Conservation (phyloP, 2,113 vertebrate species). For the Anthoscopus minutus region DNA sequence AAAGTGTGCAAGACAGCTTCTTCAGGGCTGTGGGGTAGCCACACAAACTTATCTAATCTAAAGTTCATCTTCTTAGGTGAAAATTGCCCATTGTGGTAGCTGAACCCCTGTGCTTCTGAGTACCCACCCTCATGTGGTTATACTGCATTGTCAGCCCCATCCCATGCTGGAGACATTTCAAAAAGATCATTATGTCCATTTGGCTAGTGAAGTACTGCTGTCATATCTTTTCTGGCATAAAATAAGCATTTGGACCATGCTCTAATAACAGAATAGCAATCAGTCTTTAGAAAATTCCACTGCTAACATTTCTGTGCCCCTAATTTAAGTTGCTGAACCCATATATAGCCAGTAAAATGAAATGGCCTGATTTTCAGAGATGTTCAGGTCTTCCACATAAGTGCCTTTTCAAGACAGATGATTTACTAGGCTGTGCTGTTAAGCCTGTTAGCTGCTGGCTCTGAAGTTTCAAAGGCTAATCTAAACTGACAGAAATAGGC, state of each 20-base stretch:
- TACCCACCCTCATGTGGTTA: accelerated
- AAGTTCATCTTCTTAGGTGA: background rate
- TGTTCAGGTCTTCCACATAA: background rate
- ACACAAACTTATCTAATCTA: background rate
- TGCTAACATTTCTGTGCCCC: background rate
- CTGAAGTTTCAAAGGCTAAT: slow-evolving; percentile 20
- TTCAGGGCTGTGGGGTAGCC: background rate
- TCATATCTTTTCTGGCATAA: background rate
- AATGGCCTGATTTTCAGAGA: slow-evolving; percentile 21
- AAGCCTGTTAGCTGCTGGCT: slow-evolving; percentile 23
- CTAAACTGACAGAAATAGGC: slow-evolving; percentile 5
- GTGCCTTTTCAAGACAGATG: slow-evolving; percentile 4
- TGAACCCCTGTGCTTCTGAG: background rate
- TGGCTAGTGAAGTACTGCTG: background rate
- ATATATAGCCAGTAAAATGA: background rate
- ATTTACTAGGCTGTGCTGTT: slow-evolving; percentile 24
- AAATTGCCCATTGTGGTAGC: background rate
- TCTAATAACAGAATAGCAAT: background rate
- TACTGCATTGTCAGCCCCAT: background rate
- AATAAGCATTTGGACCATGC: background rate
- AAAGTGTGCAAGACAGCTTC: background rate
- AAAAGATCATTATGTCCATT: background rate
- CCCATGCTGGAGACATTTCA: background rate
- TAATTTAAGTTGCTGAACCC: background rate
- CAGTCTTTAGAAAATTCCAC: background rate